Percentiles rank a stretch among this genome's conserved stretches.
Conservation (phyloP, 2,888 invertebrate genomes). For the Pyrrhosoma nymphula region DNA sequence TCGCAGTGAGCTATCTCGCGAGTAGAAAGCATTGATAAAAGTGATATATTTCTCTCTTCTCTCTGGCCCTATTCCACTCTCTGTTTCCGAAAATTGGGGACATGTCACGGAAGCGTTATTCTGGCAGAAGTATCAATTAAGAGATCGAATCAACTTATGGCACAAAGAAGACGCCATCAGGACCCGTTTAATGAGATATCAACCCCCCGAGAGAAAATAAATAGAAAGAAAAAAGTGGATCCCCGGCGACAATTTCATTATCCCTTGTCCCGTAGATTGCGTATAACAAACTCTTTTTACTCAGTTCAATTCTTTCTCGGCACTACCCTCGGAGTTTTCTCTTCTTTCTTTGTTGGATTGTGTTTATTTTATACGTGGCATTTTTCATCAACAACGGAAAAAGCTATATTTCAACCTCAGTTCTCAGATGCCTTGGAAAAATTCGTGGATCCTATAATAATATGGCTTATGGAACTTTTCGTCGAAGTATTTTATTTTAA, state of each 20-base stretch:
- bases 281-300: not conserved
- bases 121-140: not conserved
- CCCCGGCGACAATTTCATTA: not conserved
- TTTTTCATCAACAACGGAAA: not conserved
- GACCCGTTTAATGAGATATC: not conserved
- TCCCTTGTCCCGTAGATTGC: not conserved
- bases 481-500: no score
- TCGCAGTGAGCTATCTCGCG: not conserved
- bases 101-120: not conserved
- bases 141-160: conserved; percentile 11
- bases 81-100: not conserved
- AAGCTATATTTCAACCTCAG: not conserved
- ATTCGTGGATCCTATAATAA: no score
- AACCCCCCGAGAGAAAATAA: not conserved
- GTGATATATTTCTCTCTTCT: not conserved
- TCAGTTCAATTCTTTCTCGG: not conserved
- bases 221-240: not conserved
- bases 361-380: not conserved
- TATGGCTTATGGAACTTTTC: no score
- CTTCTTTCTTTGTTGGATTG: not conserved
- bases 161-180: not conserved
- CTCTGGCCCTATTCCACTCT: not conserved
- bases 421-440: no score
- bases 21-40: not conserved
- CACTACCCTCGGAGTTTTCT: not conserved